These are phyloP conservation scores for Cossypha heuglini DNA, from an alignment of 2,797 vertebrate genomes.

Conservation along the genomic window DNA sequence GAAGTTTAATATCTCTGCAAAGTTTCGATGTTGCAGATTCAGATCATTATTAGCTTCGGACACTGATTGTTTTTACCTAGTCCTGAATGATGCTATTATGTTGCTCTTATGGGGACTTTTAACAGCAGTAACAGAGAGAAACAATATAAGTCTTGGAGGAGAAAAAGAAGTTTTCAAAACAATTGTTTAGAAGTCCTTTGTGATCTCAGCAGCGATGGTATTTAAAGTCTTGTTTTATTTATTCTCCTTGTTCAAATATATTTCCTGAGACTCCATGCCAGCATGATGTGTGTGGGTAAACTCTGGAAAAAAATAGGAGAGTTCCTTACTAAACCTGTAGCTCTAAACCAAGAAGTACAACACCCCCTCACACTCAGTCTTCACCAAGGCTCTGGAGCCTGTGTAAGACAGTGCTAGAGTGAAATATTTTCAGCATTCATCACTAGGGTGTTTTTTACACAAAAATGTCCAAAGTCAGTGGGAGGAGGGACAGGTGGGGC, in stretches of 20 bases:
- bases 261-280: neutral
- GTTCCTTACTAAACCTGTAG: neutral
- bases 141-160: neutral
- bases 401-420: neutral
- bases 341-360: neutral
- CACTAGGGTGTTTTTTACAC: neutral
- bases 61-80: neutral
- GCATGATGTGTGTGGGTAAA: neutral
- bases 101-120: neutral
- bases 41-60: neutral
- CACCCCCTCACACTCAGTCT: neutral
- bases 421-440: neutral
- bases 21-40: neutral
- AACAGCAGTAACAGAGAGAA: neutral
- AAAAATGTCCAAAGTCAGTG: neutral
- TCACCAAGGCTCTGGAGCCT: neutral
- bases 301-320: neutral
- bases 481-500: neutral
- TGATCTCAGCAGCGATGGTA: neutral
- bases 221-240: neutral
- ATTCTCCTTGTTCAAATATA: neutral
- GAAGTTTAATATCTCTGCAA: slow-evolving; percentile 6
- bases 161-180: neutral
- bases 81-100: neutral
- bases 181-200: neutral